Conservation (phyloP, 2,113 vertebrate species). For the Hystrix brachyura region DNA sequence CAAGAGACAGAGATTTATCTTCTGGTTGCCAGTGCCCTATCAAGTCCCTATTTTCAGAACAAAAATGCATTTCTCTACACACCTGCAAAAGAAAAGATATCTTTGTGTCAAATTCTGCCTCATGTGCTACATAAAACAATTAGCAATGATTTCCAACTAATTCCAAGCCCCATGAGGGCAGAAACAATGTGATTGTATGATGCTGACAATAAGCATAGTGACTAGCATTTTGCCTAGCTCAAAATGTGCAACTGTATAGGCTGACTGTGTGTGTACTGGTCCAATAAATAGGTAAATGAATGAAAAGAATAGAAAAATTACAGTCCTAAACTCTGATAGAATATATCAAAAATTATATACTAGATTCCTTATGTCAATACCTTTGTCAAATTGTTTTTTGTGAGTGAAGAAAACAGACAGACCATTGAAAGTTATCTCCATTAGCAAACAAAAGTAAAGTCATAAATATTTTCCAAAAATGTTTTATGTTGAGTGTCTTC, state of each 20-base stretch:
- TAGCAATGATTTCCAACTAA: conserved; percentile 12
- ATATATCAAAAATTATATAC: not conserved
- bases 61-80: not conserved
- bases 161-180: not conserved
- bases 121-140: not conserved
- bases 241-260: not conserved
- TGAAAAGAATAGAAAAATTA: not conserved
- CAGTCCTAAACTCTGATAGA: not conserved
- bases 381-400: not conserved
- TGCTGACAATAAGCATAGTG: not conserved
- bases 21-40: not conserved
- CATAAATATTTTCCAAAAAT: not conserved
- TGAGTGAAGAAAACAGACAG: not conserved
- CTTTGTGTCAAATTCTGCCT: not conserved
- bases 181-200: not conserved
- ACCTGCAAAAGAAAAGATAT: not conserved
- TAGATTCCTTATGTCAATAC: not conserved
- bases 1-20: not conserved
- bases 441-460: not conserved
- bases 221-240: not conserved
- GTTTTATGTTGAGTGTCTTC: not conserved
- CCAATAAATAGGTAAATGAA: not conserved
- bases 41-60: not conserved
- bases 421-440: not conserved
- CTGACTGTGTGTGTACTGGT: not conserved